phyloP scores from a whole-genome alignment of 2,797 vertebrate genomes.

The Momotus momota region DNA sequence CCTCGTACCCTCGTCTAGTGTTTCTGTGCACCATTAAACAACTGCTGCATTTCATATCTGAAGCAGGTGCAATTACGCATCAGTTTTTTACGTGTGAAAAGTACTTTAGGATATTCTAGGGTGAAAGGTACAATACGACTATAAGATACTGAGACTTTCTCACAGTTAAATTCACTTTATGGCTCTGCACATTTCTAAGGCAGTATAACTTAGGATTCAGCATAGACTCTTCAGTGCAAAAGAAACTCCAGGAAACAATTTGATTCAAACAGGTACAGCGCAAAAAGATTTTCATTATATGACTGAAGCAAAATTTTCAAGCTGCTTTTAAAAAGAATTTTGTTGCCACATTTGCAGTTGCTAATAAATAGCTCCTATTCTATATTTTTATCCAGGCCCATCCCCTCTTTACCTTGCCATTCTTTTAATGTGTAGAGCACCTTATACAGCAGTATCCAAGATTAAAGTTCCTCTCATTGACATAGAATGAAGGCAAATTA shows the following conservation, averaged over 20 bases:
- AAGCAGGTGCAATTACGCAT: constrained; percentile 59
- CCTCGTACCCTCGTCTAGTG: constrained; percentile 41
- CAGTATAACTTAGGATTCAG: not conserved
- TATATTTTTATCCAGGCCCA: constrained; percentile 23
- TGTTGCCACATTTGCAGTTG: constrained; percentile 31
- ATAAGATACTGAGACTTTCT: constrained; percentile 38
- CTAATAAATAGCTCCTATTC: constrained; percentile 44
- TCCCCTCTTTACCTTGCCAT: not conserved
- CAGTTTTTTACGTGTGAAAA: constrained; percentile 47
- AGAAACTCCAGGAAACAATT: constrained; percentile 27
- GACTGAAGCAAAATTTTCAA: not conserved
- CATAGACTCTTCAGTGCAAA: not conserved
- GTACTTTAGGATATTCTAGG: constrained; percentile 60
- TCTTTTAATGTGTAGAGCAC: constrained; percentile 57
- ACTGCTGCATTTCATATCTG: constrained; percentile 66
- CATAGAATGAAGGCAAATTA: constrained; percentile 76
- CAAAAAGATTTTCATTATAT: not conserved
- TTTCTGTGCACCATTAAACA: constrained; percentile 69
- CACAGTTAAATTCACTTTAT: constrained; percentile 9
- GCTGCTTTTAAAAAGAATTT: not conserved
- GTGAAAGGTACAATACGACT: constrained; percentile 61
- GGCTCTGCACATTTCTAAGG: constrained; percentile 18
- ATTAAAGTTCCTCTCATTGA: constrained; percentile 79
- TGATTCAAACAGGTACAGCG: not conserved
- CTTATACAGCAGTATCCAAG: constrained; percentile 55